These are phyloP conservation scores for Pachydiplax longipennis DNA, from an alignment of 2,888 invertebrate genomes.

Conservation along the genomic window DNA sequence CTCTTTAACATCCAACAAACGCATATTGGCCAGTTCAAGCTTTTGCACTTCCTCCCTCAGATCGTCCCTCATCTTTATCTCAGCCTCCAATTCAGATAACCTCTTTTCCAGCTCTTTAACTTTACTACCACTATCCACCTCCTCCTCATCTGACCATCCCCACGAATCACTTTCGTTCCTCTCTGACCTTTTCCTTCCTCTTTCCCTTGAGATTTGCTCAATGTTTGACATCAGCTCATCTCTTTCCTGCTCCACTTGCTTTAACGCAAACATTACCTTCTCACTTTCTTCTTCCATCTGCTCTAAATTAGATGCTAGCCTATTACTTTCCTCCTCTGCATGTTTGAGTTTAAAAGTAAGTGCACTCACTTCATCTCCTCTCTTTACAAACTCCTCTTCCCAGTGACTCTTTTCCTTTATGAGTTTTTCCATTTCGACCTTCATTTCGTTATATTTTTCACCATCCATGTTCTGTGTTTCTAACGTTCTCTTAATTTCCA, in stretches of 20 bases:
- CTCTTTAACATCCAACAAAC: conserved; percentile 81
- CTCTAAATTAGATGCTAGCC: conserved; percentile 50
- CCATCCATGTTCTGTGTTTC: conserved; percentile 59
- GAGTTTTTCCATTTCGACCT: conserved; percentile 66
- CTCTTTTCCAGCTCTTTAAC: conserved; percentile 6
- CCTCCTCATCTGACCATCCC: conserved; percentile 68
- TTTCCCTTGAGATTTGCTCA: conserved; percentile 55
- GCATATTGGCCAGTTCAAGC: conserved; percentile 77
- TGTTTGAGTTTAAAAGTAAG: background rate
- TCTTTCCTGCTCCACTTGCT: conserved; percentile 51
- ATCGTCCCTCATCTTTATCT: conserved; percentile 53
- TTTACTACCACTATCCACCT: conserved; percentile 49
- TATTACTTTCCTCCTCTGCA: conserved; percentile 48
- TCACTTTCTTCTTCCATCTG: conserved; percentile 46
- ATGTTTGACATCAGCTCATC: conserved; percentile 49
- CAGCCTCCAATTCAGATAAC: conserved; percentile 56
- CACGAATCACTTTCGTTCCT: conserved; percentile 55
- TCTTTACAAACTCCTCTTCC: conserved; percentile 46
- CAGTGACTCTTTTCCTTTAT: conserved; percentile 50
- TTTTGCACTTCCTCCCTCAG: conserved; percentile 54
- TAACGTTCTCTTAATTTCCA: background rate
- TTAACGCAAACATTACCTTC: conserved; percentile 50
- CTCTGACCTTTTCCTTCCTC: conserved; percentile 61
- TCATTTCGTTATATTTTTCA: conserved; percentile 66
- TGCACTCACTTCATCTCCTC: conserved; percentile 7